Conservation (phyloP, 1,140 invertebrate species). For the Charaxes varanes region DNA sequence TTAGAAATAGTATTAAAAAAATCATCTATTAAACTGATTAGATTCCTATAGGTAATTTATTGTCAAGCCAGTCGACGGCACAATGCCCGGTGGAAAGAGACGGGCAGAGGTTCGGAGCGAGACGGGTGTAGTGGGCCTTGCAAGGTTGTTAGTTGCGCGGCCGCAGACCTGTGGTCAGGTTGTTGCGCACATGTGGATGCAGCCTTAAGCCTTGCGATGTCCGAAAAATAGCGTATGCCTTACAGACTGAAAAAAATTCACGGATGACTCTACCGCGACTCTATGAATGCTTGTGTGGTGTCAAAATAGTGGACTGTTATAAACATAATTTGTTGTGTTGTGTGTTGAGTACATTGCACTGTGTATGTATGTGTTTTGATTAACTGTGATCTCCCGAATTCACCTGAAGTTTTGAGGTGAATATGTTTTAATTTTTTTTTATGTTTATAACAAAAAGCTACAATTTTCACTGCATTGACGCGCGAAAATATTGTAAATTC, state of each 20-base stretch:
- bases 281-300: too few species aligned
- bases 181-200: slow-evolving; percentile 48
- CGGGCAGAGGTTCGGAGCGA: slow-evolving; percentile 34
- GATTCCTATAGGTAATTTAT: slow-evolving; percentile 71
- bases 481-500: too few species aligned
- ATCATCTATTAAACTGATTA: slow-evolving; percentile 70
- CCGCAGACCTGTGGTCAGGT: slow-evolving; percentile 59
- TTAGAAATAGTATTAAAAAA: slow-evolving; percentile 58
- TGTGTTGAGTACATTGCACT: too few species aligned
- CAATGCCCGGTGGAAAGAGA: slow-evolving; percentile 64
- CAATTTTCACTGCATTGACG: too few species aligned
- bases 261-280: too few species aligned
- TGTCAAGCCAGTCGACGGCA: slow-evolving; percentile 57
- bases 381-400: too few species aligned
- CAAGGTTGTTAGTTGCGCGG: slow-evolving; percentile 68
- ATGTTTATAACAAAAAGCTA: too few species aligned
- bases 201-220: slow-evolving; percentile 42
- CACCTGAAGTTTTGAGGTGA: too few species aligned
- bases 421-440: too few species aligned
- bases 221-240: slow-evolving; percentile 20
- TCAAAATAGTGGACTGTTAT: too few species aligned
- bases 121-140: slow-evolving; percentile 64
- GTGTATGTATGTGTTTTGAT: too few species aligned
- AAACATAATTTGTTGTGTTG: too few species aligned
- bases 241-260: slow-evolving; percentile 13